Percentiles rank a stretch among this genome's conserved stretches.
Conservation (phyloP, 2,113 vertebrate genomes). For the Machaerirhynchus nigripectus region DNA sequence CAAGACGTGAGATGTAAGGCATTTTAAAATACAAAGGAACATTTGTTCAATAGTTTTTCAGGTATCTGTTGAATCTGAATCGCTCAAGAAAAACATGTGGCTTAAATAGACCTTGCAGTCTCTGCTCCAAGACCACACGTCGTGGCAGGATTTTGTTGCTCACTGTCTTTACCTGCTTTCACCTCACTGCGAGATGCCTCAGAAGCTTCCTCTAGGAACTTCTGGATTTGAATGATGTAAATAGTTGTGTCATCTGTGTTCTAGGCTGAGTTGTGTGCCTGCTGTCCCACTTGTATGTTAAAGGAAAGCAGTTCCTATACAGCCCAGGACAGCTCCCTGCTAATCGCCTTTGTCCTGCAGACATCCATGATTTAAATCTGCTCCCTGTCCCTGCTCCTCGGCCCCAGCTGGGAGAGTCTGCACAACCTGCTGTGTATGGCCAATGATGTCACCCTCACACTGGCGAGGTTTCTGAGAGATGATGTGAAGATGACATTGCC, state of each 20-base stretch:
- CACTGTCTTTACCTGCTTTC: neutral
- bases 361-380: neutral
- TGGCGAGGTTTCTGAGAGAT: neutral
- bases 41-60: neutral
- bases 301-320: neutral
- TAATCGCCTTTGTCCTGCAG: neutral
- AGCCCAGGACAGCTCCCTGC: neutral
- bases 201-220: neutral
- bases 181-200: neutral
- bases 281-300: neutral
- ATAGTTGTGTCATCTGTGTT: neutral
- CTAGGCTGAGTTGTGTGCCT: neutral
- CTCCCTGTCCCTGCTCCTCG: neutral
- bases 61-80: neutral
- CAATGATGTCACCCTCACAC: neutral
- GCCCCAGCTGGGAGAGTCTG: neutral
- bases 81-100: neutral
- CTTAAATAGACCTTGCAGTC: neutral
- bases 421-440: neutral
- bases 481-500: constrained; percentile 27
- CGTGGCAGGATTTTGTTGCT: neutral
- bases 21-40: neutral
- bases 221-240: neutral
- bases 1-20: neutral
- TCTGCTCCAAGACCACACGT: neutral